Evolutionary conservation across 2,113 vertebrate species (phyloP).

Genomic region (Turnix velox): DNA sequence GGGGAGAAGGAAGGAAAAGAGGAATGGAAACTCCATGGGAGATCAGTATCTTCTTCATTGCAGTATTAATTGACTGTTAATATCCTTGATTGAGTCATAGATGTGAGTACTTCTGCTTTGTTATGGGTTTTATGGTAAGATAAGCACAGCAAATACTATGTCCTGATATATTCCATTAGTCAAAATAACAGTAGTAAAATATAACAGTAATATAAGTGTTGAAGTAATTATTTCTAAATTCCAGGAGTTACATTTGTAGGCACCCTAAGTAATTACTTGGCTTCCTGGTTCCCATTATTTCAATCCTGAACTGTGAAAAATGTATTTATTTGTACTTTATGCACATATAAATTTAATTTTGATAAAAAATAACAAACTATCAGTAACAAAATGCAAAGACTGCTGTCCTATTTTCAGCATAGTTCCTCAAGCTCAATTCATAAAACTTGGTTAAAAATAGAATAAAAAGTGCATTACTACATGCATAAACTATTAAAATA

Average conservation of each 20-base stretch:
- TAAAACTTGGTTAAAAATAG: neutral
- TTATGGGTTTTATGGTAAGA: neutral
- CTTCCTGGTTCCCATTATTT: neutral
- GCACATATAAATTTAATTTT: neutral
- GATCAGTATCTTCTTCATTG: neutral
- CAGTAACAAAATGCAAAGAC: neutral
- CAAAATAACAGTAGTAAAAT: neutral
- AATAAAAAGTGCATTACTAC: neutral
- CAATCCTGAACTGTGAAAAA: neutral
- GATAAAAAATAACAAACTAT: neutral
- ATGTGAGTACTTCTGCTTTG: neutral
- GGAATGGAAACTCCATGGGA: neutral
- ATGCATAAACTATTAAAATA: neutral
- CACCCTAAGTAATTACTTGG: neutral
- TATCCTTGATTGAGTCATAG: neutral
- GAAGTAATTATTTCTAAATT: neutral
- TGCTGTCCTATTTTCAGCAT: neutral
- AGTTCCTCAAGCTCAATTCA: neutral
- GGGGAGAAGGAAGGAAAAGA: fast-evolving
- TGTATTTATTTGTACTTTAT: neutral
- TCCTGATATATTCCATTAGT: neutral
- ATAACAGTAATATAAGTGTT: neutral
- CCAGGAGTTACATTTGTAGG: neutral
- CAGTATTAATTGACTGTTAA: neutral
- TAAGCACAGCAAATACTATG: neutral